Percentiles rank a stretch among this genome's conserved stretches.
Evolutionary conservation across 2,888 invertebrate species (phyloP).

Genomic region (Philaethria dido): DNA sequence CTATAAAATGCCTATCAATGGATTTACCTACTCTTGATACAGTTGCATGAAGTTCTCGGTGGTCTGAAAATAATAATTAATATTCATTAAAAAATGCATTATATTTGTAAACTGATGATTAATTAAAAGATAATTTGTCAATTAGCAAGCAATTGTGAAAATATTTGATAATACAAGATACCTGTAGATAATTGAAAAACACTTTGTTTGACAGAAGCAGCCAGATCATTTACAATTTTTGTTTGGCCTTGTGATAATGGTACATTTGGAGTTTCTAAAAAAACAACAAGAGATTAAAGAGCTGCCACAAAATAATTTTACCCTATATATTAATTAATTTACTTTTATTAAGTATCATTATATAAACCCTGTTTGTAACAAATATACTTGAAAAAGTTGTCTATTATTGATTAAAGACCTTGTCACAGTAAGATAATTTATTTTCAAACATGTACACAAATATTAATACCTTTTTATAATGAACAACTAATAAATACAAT

Average conservation of each 20-base stretch:
- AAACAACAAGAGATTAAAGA: conserved; percentile 30
- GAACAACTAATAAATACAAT: background rate
- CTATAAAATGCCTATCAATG: conserved; percentile 96
- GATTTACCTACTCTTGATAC: conserved; percentile 98
- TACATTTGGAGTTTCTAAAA: conserved; percentile 86
- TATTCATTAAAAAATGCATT: background rate
- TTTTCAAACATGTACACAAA: background rate
- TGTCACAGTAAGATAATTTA: background rate
- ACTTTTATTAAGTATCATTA: too few species aligned
- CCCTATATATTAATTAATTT: background rate
- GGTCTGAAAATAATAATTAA: conserved; percentile 59
- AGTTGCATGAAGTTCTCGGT: conserved; percentile 77
- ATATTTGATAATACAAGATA: conserved; percentile 43
- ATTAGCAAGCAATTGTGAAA: background rate
- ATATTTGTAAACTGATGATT: background rate
- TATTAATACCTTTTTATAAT: background rate
- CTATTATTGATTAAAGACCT: too few species aligned
- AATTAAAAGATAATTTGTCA: too few species aligned
- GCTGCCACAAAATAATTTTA: background rate
- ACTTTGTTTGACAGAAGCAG: conserved; percentile 91
- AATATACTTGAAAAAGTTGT: too few species aligned
- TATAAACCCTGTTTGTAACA: too few species aligned
- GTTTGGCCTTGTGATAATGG: conserved; percentile 88
- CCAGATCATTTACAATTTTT: conserved; percentile 88
- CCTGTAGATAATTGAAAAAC: conserved; percentile 93